Base-by-base conservation (phyloP, 2,888 invertebrate species). In the Panorpa germanica region DNA sequence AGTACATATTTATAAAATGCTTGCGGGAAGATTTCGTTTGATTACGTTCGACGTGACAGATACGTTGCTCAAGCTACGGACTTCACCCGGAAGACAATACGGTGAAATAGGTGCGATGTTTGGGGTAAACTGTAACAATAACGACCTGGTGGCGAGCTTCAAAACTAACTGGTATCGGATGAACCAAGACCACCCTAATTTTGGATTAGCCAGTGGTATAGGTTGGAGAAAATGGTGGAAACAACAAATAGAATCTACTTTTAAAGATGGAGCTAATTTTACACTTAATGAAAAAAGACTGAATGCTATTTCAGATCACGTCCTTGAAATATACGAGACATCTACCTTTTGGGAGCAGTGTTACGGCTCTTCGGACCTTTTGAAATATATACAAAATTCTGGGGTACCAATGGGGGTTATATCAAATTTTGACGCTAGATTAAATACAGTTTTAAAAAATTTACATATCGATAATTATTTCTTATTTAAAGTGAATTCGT, bases 31-130 rank as follows among this genome's bases (percentile, higher is more conserved):
- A 29, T 49, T 53, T 34, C 48, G 53, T 23, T 39, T 82, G 41
- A 63, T 90, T 29, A 90, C 90, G 8, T 85, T 90, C 49, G 90
- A 90, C 53, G 75, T 80, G 31, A 88, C 83, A 9, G 81, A 82
- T 40, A 91, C 90, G 1, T 52, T 90, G 24, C 51, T 90, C 19
- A 65, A 70, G 42, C 76, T 82, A 43, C 63, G 66, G 28, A 54
- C 63, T 8, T 59, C 70, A 28, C 72, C 75, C n/a, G 77, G 74
- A 40, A 61, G 71, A 38, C 70, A 76, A 46, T 90, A 90, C 50
- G 63, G 67, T 6, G 59, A 66, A 37, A 63, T 77, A 32, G 85
- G 75, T 4, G 57, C 60, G 4, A 57, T 67, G 32, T 65, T 77
- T 47, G 86, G 85, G 1, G 60, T 76, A 18, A 45, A 53, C 24